Percentiles rank a stretch among this genome's conserved stretches.
Evolutionary conservation across 92 coral and sea anemone species (phyloP).

Genomic region (Desmophyllum pertusum): DNA sequence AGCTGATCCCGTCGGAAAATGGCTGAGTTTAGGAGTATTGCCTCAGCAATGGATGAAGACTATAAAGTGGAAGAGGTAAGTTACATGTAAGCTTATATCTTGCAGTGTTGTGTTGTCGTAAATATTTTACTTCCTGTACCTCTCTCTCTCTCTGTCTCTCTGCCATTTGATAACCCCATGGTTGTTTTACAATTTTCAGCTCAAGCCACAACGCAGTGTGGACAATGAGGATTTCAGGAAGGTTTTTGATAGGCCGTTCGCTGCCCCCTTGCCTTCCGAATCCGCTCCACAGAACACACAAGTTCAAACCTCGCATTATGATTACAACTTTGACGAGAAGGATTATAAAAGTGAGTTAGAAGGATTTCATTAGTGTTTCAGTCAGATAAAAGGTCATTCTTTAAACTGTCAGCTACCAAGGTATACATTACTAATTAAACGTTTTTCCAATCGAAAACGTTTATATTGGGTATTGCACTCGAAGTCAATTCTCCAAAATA

Average conservation of each 20-base stretch:
- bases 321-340: constrained; percentile 83
- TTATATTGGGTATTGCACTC: background rate
- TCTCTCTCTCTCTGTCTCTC: too few relatives aligned
- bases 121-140: background rate
- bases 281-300: constrained; percentile 39
- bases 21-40: constrained; percentile 32
- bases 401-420: background rate
- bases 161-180: background rate
- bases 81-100: too few relatives aligned
- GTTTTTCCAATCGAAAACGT: background rate
- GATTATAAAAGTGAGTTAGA: constrained; percentile 77
- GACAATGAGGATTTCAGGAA: constrained; percentile 72
- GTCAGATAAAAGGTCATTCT: background rate
- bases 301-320: constrained; percentile 74
- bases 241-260: constrained; percentile 80
- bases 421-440: background rate
- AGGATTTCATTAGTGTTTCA: background rate
- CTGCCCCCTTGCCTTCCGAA: constrained; percentile 54
- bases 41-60: constrained; percentile 16
- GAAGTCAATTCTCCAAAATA: background rate
- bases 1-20: constrained; percentile 52
- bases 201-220: constrained; percentile 20
- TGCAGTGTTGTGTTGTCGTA: too few relatives aligned
- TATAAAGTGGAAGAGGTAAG: constrained; percentile 30
- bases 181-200: background rate